Conservation (phyloP, 1,140 invertebrate genomes). For the Drosophila kepulauana region DNA sequence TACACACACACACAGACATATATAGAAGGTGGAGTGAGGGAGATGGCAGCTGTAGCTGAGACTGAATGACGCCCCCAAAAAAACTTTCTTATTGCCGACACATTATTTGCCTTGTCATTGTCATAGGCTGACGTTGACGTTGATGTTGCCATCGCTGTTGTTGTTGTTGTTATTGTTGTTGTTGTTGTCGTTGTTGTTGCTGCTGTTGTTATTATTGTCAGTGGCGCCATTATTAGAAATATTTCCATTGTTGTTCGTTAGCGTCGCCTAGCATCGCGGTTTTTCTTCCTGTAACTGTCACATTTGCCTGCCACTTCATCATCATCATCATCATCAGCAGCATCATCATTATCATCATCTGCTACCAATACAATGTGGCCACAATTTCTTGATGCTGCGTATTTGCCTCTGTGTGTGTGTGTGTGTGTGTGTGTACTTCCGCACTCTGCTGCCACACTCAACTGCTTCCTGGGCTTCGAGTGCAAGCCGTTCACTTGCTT, state of each 20-base stretch:
- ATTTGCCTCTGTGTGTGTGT: not conserved
- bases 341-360: slow-evolving; percentile 45
- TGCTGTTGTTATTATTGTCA: slow-evolving; percentile 44
- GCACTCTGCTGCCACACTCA: slow-evolving; percentile 8
- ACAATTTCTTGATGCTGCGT: slow-evolving; percentile 32
- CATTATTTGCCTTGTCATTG: slow-evolving; percentile 70
- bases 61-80: slow-evolving; percentile 23
- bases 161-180: slow-evolving; percentile 9
- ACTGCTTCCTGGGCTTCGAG: slow-evolving; percentile 39
- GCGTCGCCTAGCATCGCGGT: slow-evolving; percentile 46
- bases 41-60: slow-evolving; percentile 6
- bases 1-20: no score
- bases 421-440: slow-evolving; percentile 11
- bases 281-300: slow-evolving; percentile 73
- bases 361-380: slow-evolving; percentile 48
- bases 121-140: slow-evolving; percentile 64
- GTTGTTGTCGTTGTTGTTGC: slow-evolving; percentile 13
- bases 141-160: slow-evolving; percentile 22
- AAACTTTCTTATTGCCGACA: slow-evolving; percentile 44
- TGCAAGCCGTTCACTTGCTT: slow-evolving; percentile 25
- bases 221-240: slow-evolving; percentile 56
- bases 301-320: slow-evolving; percentile 72
- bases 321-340: slow-evolving; percentile 68
- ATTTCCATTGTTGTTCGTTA: slow-evolving; percentile 57
- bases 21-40: not conserved